Conservation (phyloP, 2,113 vertebrate species). For the Ascaphus truei region DNA sequence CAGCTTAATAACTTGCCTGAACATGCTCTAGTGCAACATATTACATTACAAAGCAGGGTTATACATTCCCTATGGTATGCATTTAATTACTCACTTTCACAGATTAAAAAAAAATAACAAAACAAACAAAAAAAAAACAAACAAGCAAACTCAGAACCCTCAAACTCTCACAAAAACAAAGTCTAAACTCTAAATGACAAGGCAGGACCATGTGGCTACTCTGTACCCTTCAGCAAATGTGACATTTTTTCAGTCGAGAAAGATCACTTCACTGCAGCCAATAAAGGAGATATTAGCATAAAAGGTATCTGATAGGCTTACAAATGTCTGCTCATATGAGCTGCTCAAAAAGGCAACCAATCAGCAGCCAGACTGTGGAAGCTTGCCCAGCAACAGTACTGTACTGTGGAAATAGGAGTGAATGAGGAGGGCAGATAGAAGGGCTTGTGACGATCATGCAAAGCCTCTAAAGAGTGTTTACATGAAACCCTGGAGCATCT, state of each 20-base stretch:
- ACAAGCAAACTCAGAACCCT: background rate
- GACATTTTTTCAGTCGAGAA: conserved; percentile 8
- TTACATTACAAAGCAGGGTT: no score
- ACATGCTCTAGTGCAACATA: no score
- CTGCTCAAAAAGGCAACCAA: conserved; percentile 49
- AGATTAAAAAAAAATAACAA: no score
- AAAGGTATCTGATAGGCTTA: conserved; percentile 42
- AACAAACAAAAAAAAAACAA: no score
- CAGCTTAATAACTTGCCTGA: no score
- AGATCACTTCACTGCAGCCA: conserved; percentile 34
- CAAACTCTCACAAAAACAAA: fast-evolving
- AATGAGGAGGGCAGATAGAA: background rate
- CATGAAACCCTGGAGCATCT: background rate
- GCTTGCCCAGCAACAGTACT: conserved; percentile 61
- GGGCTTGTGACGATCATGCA: background rate
- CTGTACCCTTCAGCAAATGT: background rate
- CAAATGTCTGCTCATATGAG: conserved; percentile 42
- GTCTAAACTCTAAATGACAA: background rate
- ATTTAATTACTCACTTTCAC: no score
- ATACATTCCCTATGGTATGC: no score
- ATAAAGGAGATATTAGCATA: conserved; percentile 36
- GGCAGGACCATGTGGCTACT: background rate
- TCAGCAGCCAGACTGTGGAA: conserved; percentile 49
- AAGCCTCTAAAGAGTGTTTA: background rate
- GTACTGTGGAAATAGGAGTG: background rate